A percentile compares a stretch with the other conserved stretches of the same genome.
Conservation (phyloP, 2,888 invertebrate genomes). For the Hirtodrosophila confusa region DNA sequence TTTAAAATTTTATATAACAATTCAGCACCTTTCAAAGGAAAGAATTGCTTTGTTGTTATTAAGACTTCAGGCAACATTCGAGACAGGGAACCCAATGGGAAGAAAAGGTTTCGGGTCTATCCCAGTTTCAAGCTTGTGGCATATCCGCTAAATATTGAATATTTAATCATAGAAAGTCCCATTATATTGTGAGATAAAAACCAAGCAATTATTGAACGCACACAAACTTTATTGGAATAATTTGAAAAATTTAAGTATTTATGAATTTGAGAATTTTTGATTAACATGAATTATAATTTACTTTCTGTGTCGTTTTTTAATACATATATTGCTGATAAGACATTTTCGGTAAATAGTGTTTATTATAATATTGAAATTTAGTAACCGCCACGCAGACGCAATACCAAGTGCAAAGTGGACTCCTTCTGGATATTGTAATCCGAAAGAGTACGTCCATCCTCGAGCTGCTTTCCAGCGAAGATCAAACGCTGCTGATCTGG, state of each 20-base stretch:
- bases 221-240: slow-evolving; percentile 37
- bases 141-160: no score
- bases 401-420: slow-evolving; percentile 34
- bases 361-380: slow-evolving; percentile 15
- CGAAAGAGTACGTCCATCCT: slow-evolving; percentile 30
- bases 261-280: slow-evolving; percentile 14
- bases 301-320: not conserved
- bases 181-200: not conserved
- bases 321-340: slow-evolving; percentile 20
- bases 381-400: slow-evolving; percentile 37
- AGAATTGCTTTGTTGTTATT: no score
- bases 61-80: no score
- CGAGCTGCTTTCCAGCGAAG: slow-evolving; percentile 33
- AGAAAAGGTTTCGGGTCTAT: no score
- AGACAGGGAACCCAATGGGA: no score
- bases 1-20: no score
- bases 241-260: not conserved
- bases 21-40: no score
- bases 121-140: no score
- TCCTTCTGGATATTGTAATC: slow-evolving; percentile 41
- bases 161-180: no score
- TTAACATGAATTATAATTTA: slow-evolving; percentile 23
- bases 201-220: slow-evolving; percentile 9
- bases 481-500: slow-evolving; percentile 44
- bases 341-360: slow-evolving; percentile 5